Conservation (phyloP, 2,797 vertebrate genomes). For the Melanotaenia parkinsoni region DNA sequence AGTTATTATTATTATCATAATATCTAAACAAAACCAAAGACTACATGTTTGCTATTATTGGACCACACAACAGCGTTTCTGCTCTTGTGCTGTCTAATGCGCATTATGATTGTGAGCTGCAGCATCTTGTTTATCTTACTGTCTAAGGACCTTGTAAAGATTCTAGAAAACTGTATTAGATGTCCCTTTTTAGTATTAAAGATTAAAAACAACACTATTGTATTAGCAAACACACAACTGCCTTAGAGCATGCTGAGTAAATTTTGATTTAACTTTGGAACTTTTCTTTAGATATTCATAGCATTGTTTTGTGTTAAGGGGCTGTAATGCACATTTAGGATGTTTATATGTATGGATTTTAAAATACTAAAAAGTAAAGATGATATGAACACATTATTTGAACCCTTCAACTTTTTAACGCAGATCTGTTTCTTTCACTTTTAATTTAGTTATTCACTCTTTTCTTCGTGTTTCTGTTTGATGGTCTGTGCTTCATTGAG, state of each 20-base stretch:
- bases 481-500: background rate
- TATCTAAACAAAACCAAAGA: background rate
- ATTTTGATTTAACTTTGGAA: background rate
- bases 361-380: background rate
- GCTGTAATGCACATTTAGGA: background rate
- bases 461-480: background rate
- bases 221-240: background rate
- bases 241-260: background rate
- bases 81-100: background rate
- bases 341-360: background rate
- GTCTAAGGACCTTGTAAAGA: background rate
- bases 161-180: background rate
- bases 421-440: background rate
- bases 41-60: background rate
- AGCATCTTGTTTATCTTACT: background rate
- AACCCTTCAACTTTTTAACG: background rate
- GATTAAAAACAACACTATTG: background rate
- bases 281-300: background rate
- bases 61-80: background rate
- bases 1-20: background rate
- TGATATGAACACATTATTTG: background rate
- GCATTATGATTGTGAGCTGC: background rate
- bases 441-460: background rate
- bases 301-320: background rate
- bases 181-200: background rate